Evolutionary conservation across 2,113 vertebrate species (phyloP), one percentile per base, ranked within the genome.

Genomic region (Laterallus jamaicensis): DNA sequence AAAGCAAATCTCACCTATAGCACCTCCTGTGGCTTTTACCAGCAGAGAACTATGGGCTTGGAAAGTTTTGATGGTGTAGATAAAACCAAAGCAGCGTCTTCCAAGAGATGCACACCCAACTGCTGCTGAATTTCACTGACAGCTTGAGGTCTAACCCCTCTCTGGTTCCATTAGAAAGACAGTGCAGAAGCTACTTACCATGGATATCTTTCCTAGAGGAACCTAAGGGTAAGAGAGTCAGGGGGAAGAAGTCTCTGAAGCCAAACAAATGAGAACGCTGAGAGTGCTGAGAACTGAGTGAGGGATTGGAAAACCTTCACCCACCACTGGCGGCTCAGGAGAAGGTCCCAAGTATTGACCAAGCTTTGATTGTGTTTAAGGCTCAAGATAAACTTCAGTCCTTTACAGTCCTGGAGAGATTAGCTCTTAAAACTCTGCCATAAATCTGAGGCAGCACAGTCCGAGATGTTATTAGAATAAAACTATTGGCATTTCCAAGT

Each of bases 131-230:
- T 81, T 68, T 15, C 90, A 18, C 3, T 10, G 59, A 39, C 76
- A 78, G 42, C 79, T 12, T 12, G 49, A 75, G 86, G 24, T 37
- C 73, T 69, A 15, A 8, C 4, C 31, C 3, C 58, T n/a, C 69
- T 75, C n/a, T n/a, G 58, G 69, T 54, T 95, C 77, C 77, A 14
- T 28, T 39, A 56, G 55, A 88, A 49, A 68, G 40, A 58, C 62
- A 80, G 56, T 3, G 60, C 80, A 86, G 69, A 71, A 93, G 66
- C 50, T 94, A 96, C 96, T 97, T 97, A 96, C 96, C 95, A 9
- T 0, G 14, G 59, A 14, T 79, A 73, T 29, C 74, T 21, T 50
- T 73, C 84, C 90, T 82, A 93, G 83, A 82, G 74, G 94, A 92
- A 94, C 88, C 91, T 94, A 69, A 37, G 59, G 74, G 83, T 44